phyloP scores from a whole-genome alignment of 2,797 vertebrate species.

The Chromis chromis region DNA sequence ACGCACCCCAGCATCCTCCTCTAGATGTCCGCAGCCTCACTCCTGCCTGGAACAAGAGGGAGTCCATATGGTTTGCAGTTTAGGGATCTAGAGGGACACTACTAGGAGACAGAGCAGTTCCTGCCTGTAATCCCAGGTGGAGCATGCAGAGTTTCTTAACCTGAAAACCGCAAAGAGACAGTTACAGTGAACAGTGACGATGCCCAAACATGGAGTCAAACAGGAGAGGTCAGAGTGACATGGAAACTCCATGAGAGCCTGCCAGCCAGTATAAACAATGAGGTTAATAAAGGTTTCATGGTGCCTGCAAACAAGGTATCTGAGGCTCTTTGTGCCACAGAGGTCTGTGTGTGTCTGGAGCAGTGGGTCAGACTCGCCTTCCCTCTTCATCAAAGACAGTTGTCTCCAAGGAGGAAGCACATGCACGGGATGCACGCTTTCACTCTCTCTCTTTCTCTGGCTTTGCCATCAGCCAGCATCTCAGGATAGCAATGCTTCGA shows the following conservation, averaged over 20 bases:
- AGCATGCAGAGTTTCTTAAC: conserved; percentile 41
- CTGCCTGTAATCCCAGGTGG: conserved; percentile 67
- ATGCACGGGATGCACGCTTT: conserved; percentile 44
- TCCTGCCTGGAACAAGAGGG: conserved; percentile 24
- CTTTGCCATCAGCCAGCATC: conserved; percentile 70
- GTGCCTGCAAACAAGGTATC: conserved; percentile 40
- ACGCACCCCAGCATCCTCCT: conserved; percentile 59
- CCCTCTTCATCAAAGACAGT: conserved; percentile 65
- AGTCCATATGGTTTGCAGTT: conserved; percentile 78
- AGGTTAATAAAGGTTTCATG: conserved; percentile 49
- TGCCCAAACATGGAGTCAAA: conserved; percentile 48
- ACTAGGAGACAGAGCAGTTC: conserved; percentile 63
- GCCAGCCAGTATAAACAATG: conserved; percentile 47
- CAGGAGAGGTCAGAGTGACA: conserved; percentile 50
- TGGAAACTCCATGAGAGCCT: conserved; percentile 48
- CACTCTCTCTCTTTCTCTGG: conserved; percentile 43
- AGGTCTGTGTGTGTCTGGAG: conserved; percentile 40
- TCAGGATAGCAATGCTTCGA: conserved; percentile 59
- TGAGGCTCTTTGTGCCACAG: conserved; percentile 22
- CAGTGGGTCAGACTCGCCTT: conserved; percentile 41
- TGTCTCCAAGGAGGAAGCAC: conserved; percentile 52
- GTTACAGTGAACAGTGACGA: conserved; percentile 43
- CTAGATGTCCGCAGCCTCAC: conserved; percentile 41
- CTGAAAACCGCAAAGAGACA: conserved; percentile 25
- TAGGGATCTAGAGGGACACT: conserved; percentile 48